Conservation (phyloP, 2,888 invertebrate species). For the Thereva unica region DNA sequence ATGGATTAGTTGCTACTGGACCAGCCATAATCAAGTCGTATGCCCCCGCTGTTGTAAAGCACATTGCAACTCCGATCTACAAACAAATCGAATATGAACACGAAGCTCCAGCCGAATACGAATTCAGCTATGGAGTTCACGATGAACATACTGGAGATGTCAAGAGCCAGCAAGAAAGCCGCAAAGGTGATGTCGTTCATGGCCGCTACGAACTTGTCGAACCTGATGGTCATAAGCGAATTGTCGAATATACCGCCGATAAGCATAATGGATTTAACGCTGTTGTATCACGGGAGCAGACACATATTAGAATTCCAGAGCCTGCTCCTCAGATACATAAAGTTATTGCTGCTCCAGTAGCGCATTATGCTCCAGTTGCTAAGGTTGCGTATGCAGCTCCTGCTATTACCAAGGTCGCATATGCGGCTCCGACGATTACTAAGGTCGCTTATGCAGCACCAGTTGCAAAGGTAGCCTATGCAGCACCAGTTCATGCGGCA, state of each 20-base stretch:
- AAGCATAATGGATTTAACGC: slow-evolving; percentile 63
- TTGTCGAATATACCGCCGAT: slow-evolving; percentile 62
- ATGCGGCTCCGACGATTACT: too few species aligned
- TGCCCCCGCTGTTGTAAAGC: slow-evolving; percentile 1
- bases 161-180: slow-evolving; percentile 61
- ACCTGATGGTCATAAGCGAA: slow-evolving; percentile 60
- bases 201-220: slow-evolving; percentile 62
- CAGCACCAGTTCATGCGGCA: slow-evolving; percentile 36
- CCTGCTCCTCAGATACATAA: slow-evolving; percentile 48
- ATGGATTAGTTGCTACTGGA: slow-evolving; percentile 2
- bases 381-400: slow-evolving; percentile 24
- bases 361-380: slow-evolving; percentile 45
- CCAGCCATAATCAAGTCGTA: neutral
- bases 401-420: too few species aligned
- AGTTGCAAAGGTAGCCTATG: too few species aligned
- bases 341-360: slow-evolving; percentile 41
- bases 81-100: slow-evolving; percentile 49
- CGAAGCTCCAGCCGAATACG: slow-evolving; percentile 59
- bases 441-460: too few species aligned
- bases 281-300: slow-evolving; percentile 60
- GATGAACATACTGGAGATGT: slow-evolving; percentile 62
- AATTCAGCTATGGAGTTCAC: slow-evolving; percentile 59
- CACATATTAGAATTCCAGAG: slow-evolving; percentile 52
- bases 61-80: neutral
- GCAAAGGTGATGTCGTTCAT: slow-evolving; percentile 61